Conservation (phyloP, 2,888 invertebrate genomes). For the Isotomurus palustris region DNA sequence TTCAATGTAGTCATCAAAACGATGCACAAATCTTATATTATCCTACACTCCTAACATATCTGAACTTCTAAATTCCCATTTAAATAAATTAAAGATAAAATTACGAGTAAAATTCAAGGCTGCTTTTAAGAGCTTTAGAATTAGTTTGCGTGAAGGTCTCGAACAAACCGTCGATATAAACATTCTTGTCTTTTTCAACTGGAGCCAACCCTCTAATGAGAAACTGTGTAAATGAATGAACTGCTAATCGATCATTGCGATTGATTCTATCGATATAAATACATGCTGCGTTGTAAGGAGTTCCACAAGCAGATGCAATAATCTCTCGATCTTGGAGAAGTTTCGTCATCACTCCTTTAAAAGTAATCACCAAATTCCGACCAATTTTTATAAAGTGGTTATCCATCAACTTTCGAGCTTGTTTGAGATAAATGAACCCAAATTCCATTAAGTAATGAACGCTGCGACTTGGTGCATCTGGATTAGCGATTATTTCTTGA, state of each 20-base stretch:
- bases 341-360: conserved; percentile 7
- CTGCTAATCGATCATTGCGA: conserved; percentile 3
- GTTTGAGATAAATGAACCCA: not conserved
- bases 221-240: conserved; percentile 1
- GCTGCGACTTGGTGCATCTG: not conserved
- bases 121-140: too few species aligned
- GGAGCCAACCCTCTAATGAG: conserved; percentile 1
- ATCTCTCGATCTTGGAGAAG: conserved; percentile 13
- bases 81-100: too few species aligned
- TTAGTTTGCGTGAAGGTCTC: not conserved
- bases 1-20: too few species aligned
- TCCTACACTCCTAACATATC: too few species aligned
- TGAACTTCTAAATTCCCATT: too few species aligned
- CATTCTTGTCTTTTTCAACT: not conserved
- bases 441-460: not conserved
- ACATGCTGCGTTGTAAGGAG: not conserved
- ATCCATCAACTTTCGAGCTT: not conserved
- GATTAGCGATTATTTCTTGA: not conserved
- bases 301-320: not conserved
- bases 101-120: too few species aligned
- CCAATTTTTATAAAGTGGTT: conserved; percentile 8
- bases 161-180: not conserved
- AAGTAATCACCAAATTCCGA: conserved; percentile 7
- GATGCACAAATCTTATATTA: too few species aligned
- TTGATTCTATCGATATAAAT: not conserved